Evolutionary conservation across 1,140 invertebrate species (phyloP).

Genomic region (Heterodera schachtii): DNA sequence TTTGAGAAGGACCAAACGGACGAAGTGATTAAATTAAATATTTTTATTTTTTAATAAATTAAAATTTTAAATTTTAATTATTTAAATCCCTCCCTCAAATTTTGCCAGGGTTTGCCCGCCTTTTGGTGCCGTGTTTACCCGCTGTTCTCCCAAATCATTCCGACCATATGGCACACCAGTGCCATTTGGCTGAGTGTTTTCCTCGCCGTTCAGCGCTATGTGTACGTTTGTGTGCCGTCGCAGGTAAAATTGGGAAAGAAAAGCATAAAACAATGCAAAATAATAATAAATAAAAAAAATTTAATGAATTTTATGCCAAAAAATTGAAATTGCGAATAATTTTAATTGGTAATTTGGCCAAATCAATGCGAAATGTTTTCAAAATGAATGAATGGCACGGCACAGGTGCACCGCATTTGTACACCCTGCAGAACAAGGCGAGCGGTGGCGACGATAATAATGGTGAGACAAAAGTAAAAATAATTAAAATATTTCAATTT

Average conservation of each 20-base stretch:
- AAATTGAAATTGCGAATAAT: no score
- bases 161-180: conserved; percentile 61
- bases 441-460: conserved; percentile 46
- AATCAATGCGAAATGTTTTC: no score
- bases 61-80: no score
- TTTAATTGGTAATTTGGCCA: no score
- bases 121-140: conserved; percentile 62
- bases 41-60: no score
- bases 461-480: conserved; percentile 42
- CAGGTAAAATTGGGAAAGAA: background rate
- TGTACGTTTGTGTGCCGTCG: conserved; percentile 60
- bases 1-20: conserved; percentile 49
- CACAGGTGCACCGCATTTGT: conserved; percentile 49
- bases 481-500: no score
- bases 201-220: conserved; percentile 58
- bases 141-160: conserved; percentile 62
- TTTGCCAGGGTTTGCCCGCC: conserved; percentile 48
- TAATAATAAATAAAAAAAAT: conserved; percentile 1
- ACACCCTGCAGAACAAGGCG: conserved; percentile 52
- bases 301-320: no score
- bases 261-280: no score
- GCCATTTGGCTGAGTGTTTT: conserved; percentile 60
- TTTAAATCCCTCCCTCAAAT: no score
- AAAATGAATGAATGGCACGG: no score
- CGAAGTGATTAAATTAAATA: no score